A percentile compares a stretch with the other conserved stretches of the same genome.
Evolutionary conservation across 2,113 vertebrate genomes (phyloP).

Genomic region (Ophthalmolycus amberensis): DNA sequence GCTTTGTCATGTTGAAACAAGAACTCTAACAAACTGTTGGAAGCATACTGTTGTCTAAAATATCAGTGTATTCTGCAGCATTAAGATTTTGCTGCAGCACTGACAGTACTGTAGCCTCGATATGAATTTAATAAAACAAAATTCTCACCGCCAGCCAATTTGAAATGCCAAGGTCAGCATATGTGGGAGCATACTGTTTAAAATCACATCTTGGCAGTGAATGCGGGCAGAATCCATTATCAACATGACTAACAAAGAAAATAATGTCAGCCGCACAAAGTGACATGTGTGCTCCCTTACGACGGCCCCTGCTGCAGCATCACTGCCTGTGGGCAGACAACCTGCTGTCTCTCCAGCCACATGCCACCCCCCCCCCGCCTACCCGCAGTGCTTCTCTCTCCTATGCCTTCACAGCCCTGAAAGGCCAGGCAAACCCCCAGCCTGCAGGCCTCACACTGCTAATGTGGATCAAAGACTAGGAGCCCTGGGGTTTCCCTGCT

Average conservation of each 20-base stretch:
- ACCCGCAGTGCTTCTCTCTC: slow-evolving; percentile 17
- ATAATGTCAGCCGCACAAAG: slow-evolving; percentile 53
- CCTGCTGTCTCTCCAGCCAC: slow-evolving; percentile 73
- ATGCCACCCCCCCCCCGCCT: slow-evolving; percentile 58
- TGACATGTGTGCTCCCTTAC: slow-evolving; percentile 64
- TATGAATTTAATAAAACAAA: slow-evolving; percentile 34
- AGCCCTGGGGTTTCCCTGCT: slow-evolving; percentile 62
- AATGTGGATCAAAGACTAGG: slow-evolving; percentile 56
- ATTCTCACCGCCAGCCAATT: slow-evolving; percentile 14
- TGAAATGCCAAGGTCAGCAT: slow-evolving; percentile 61
- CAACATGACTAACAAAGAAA: slow-evolving; percentile 68
- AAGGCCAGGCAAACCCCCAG: slow-evolving; percentile 39
- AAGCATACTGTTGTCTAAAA: not conserved
- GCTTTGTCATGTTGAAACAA: not conserved
- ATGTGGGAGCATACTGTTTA: slow-evolving; percentile 66
- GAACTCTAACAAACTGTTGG: not conserved
- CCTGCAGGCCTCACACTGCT: slow-evolving; percentile 46
- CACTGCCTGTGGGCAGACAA: slow-evolving; percentile 61
- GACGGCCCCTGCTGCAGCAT: slow-evolving; percentile 61
- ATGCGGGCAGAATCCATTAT: slow-evolving; percentile 60
- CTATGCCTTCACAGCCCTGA: slow-evolving; percentile 41
- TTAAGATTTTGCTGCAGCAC: not conserved
- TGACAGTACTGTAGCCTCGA: slow-evolving; percentile 2
- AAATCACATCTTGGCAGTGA: slow-evolving; percentile 65
- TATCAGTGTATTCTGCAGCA: not conserved